Evolutionary conservation across 2,888 invertebrate species (phyloP), one percentile per base, ranked within the genome.

Genomic region (Amblyteles armatorius): DNA sequence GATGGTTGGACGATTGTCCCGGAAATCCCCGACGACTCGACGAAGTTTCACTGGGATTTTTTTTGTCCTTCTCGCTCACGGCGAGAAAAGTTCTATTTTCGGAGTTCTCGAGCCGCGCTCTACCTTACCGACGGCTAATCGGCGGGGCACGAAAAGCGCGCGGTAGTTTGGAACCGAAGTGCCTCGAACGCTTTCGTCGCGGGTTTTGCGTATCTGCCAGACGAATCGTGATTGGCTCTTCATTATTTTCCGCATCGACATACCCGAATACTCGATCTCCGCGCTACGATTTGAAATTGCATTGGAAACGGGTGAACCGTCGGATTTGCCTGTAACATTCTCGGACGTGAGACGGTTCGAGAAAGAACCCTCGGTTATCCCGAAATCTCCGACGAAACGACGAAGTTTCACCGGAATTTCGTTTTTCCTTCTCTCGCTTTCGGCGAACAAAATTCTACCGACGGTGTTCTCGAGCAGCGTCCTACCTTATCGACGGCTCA

Each of bases 321-420:
- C 16, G 2, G 2, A 13, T 88, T 48, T 92, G 52, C 79, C 87
- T 4, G 57, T 91, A 40, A 85, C 82, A 11, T 16, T 68, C 7
- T 3, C 83, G n/a, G 36, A 16, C 69, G 79, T 89, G 3, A 72
- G 44, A 55, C 79, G 82, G 68, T 87, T 81, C 67, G 63, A 67
- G 52, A 79, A 83, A 48, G 57, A 76, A 3, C 33, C 0, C 60
- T 4, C 11, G 76, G 68, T 40, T 36, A 52, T n/a, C 6, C 16
- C 22, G 19, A 48, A 7, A 36, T 50, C 26, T 69, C 33, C 16
- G 22, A 60, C 68, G 79, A 72, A 6, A 78, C 63, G 80, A 50
- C n/a, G 65, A 52, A 48, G 44, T 16, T 48, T 48, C 5, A 16
- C 16, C 2, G 3, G 4, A 2, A 40, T 16, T 48, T 48, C 16